Percentiles rank a stretch among this genome's conserved stretches.
phyloP scores from a whole-genome alignment of 92 coral and sea anemone species.

The Ricordea florida region DNA sequence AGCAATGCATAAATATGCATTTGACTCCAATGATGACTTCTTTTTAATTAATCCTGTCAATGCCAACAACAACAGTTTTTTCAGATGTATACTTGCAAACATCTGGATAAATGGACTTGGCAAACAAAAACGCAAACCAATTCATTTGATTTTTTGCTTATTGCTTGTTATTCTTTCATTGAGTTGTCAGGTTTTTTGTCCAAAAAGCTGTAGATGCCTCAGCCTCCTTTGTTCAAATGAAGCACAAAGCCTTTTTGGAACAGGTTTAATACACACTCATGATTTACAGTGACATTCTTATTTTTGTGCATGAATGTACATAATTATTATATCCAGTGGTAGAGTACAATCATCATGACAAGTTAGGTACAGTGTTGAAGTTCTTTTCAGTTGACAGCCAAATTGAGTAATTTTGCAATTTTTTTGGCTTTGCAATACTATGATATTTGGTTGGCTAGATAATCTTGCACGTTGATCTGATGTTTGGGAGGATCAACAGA shows the following conservation, averaged over 20 bases:
- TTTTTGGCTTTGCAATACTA: too few relatives aligned
- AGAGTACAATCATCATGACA: background rate
- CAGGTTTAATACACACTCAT: background rate
- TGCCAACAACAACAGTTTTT: too few relatives aligned
- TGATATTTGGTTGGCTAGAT: too few relatives aligned
- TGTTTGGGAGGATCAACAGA: too few relatives aligned
- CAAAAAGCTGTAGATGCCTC: conserved; percentile 19
- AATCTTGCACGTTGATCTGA: too few relatives aligned
- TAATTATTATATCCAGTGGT: background rate
- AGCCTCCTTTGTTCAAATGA: conserved; percentile 9
- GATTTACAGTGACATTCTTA: background rate
- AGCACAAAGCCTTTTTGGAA: background rate
- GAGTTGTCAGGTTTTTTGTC: background rate
- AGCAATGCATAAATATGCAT: too few relatives aligned
- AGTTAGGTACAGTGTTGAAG: background rate
- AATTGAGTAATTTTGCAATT: too few relatives aligned
- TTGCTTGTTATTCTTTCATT: background rate
- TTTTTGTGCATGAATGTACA: background rate
- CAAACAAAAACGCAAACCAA: background rate
- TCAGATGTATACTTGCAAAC: too few relatives aligned
- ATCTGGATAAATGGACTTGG: too few relatives aligned
- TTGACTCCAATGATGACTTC: too few relatives aligned
- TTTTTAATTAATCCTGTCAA: too few relatives aligned
- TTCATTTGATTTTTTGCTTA: background rate
- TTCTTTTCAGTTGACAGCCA: too few relatives aligned